Evolutionary conservation across 1,140 invertebrate genomes (phyloP).

Genomic region (Cyclina sinensis): DNA sequence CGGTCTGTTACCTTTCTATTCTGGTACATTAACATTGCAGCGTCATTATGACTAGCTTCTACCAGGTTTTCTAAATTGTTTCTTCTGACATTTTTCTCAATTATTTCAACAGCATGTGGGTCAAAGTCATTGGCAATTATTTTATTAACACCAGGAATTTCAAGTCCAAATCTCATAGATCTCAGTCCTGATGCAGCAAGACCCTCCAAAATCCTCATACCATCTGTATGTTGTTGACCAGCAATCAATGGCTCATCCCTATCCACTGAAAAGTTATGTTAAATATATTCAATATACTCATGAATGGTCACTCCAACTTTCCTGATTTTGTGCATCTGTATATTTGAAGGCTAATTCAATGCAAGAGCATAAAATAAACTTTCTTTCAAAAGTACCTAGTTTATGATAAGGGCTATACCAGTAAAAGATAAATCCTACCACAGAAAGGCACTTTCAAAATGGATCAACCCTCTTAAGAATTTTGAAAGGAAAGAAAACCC

Average conservation of each 20-base stretch:
- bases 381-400: too few species aligned
- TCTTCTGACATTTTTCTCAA: slow-evolving; percentile 92
- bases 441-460: too few species aligned
- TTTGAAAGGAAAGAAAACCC: too few species aligned
- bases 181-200: slow-evolving; percentile 97
- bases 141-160: slow-evolving; percentile 93
- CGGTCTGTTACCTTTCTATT: slow-evolving; percentile 90
- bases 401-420: too few species aligned
- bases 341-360: too few species aligned
- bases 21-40: slow-evolving; percentile 88
- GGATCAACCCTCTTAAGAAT: too few species aligned
- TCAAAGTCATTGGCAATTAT: slow-evolving; percentile 98
- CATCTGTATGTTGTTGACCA: slow-evolving; percentile 73
- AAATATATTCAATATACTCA: too few species aligned
- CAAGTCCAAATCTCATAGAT: slow-evolving; percentile 98
- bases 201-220: slow-evolving; percentile 93
- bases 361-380: too few species aligned
- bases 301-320: too few species aligned
- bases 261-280: neutral
- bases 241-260: slow-evolving; percentile 25
- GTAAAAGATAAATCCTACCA: too few species aligned
- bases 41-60: slow-evolving; percentile 87
- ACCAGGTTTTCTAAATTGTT: slow-evolving; percentile 94
- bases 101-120: slow-evolving; percentile 94
- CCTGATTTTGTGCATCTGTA: too few species aligned